phyloP scores from a whole-genome alignment of 2,113 vertebrate genomes.

The Passer montanus region DNA sequence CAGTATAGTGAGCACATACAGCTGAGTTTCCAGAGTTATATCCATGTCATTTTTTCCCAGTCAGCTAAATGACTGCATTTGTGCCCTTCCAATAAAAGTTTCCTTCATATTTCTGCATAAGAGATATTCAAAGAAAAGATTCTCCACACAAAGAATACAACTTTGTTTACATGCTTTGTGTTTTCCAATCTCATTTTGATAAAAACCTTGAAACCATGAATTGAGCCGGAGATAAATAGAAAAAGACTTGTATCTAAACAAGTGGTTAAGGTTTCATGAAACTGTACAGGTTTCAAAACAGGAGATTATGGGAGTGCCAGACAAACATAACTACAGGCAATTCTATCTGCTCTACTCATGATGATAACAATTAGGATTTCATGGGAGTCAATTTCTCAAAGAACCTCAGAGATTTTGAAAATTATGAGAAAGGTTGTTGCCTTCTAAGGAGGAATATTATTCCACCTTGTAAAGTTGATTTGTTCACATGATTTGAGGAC shows the following conservation, averaged over 20 bases:
- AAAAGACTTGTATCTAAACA: background rate
- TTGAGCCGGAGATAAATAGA: background rate
- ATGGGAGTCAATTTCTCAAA: background rate
- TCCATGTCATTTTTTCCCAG: background rate
- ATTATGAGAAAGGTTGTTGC: background rate
- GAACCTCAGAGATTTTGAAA: background rate
- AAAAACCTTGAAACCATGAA: background rate
- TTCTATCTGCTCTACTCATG: background rate
- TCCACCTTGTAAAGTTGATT: background rate
- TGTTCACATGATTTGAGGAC: background rate
- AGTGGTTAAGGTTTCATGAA: background rate
- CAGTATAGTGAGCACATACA: background rate
- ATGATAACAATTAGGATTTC: background rate
- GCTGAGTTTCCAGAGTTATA: background rate
- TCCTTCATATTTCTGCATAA: background rate
- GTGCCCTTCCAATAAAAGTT: background rate
- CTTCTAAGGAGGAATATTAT: background rate
- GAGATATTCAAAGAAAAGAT: background rate
- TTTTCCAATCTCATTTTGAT: background rate
- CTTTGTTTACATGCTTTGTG: background rate
- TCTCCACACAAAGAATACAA: background rate
- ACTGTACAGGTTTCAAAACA: background rate
- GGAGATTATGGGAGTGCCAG: background rate
- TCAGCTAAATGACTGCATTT: background rate
- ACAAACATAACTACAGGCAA: background rate